phyloP scores from a whole-genome alignment of 2,113 vertebrate genomes.

The Trematocara variabile region DNA sequence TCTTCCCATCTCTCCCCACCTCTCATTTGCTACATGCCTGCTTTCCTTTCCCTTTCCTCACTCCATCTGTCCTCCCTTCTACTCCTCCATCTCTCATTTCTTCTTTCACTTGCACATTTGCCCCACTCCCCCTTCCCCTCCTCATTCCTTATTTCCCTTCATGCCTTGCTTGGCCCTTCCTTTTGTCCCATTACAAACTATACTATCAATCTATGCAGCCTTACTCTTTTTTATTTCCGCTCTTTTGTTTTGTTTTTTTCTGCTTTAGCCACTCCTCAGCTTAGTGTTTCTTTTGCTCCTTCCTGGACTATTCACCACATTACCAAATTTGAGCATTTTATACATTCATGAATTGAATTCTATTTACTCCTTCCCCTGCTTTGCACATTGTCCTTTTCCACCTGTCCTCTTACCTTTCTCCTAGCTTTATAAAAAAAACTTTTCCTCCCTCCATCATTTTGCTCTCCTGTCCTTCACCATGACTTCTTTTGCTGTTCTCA shows the following conservation, averaged over 20 bases:
- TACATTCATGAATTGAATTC: background rate
- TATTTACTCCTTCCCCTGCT: background rate
- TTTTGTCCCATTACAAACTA: slow-evolving; percentile 19
- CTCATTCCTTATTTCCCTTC: background rate
- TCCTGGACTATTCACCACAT: background rate
- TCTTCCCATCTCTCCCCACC: slow-evolving; percentile 5
- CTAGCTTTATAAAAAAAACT: slow-evolving; percentile 7
- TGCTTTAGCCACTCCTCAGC: background rate
- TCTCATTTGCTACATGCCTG: slow-evolving; percentile 19
- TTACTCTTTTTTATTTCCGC: background rate
- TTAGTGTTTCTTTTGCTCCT: background rate
- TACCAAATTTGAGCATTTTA: background rate
- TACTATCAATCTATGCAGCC: background rate
- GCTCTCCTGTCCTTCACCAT: slow-evolving; percentile 56
- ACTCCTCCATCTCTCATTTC: slow-evolving; percentile 8
- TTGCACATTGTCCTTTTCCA: background rate
- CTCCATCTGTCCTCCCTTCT: slow-evolving; percentile 52
- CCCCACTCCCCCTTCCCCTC: background rate
- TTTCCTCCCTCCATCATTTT: background rate
- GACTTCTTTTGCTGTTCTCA: slow-evolving; percentile 50
- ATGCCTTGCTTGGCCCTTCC: background rate
- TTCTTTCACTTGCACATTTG: background rate
- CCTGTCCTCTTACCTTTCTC: background rate
- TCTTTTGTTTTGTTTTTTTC: background rate
- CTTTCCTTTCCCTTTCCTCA: slow-evolving; percentile 34